phyloP scores from a whole-genome alignment of 1,140 invertebrate genomes.

The Pachyrhynchus sulphureomaculatus region DNA sequence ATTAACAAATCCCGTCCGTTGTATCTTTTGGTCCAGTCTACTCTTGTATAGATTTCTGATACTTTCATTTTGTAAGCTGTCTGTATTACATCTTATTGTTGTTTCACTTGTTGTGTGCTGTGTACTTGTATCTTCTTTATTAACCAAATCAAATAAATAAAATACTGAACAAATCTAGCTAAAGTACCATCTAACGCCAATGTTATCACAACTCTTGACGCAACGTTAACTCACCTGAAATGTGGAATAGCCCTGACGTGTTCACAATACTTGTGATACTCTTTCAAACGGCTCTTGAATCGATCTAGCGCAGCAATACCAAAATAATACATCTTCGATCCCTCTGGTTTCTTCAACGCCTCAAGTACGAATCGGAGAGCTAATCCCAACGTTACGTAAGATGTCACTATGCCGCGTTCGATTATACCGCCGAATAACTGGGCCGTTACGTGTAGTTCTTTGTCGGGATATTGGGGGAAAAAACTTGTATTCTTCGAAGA shows the following conservation, averaged over 20 bases:
- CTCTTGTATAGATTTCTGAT: no score
- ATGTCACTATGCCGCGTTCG: slow-evolving; percentile 90
- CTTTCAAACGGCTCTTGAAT: slow-evolving; percentile 93
- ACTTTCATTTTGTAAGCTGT: no score
- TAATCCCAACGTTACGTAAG: slow-evolving; percentile 84
- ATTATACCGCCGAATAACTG: slow-evolving; percentile 98
- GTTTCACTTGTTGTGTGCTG: no score
- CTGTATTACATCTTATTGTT: no score
- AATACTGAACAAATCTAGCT: no score
- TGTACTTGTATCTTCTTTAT: no score
- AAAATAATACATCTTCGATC: slow-evolving; percentile 95
- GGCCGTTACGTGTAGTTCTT: slow-evolving; percentile 95
- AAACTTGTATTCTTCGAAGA: slow-evolving; percentile 98
- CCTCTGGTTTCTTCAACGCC: slow-evolving; percentile 85
- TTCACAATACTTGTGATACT: slow-evolving; percentile 96
- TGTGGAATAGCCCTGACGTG: slow-evolving; percentile 88
- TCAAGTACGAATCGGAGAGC: slow-evolving; percentile 91
- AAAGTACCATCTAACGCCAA: no score
- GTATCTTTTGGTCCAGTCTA: no score
- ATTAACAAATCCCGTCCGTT: no score
- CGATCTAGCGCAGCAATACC: slow-evolving; percentile 93
- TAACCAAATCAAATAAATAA: no score
- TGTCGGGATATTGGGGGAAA: slow-evolving; percentile 98
- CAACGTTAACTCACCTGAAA: slow-evolving; percentile 61
- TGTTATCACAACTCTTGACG: no score